These are phyloP conservation scores for Yponomeuta plumbellus DNA, from an alignment of 2,888 invertebrate species.

Conservation along the genomic window DNA sequence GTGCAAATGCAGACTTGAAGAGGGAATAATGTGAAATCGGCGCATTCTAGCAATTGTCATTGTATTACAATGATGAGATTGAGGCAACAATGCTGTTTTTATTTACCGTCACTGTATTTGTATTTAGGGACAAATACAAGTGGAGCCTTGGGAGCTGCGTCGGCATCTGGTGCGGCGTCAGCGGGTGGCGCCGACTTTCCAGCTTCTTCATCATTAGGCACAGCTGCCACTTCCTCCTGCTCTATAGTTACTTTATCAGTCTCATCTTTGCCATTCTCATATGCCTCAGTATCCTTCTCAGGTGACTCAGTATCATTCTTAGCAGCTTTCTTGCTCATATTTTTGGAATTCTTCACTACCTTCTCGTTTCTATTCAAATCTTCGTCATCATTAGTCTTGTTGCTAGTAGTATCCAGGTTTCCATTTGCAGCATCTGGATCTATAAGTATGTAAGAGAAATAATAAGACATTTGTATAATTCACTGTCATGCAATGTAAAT, in stretches of 20 bases:
- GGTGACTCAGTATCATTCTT: slow-evolving; percentile 47
- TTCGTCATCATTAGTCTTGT: slow-evolving; percentile 51
- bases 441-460: slow-evolving; percentile 26
- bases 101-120: slow-evolving; percentile 58
- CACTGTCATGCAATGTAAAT: too few relatives aligned
- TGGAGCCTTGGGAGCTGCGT: slow-evolving; percentile 25
- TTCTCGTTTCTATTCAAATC: slow-evolving; percentile 67
- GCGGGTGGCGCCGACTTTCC: slow-evolving; percentile 21
- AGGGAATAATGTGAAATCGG: too few relatives aligned
- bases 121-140: slow-evolving; percentile 60
- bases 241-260: slow-evolving; percentile 66
- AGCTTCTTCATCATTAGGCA: slow-evolving; percentile 24
- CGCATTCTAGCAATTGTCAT: too few relatives aligned
- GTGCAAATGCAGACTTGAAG: too few relatives aligned
- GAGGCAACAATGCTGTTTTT: slow-evolving; percentile 2
- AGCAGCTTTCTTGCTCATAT: slow-evolving; percentile 51
- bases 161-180: slow-evolving; percentile 25
- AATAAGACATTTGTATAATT: too few relatives aligned
- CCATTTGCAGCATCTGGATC: slow-evolving; percentile 66
- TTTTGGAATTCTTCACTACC: slow-evolving; percentile 53
- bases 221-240: slow-evolving; percentile 31
- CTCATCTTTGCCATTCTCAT: slow-evolving; percentile 70
- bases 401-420: slow-evolving; percentile 49
- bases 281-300: slow-evolving; percentile 48
- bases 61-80: too few relatives aligned